Evolutionary conservation across 2,113 vertebrate genomes (phyloP).

Genomic region (Malurus melanocephalus): DNA sequence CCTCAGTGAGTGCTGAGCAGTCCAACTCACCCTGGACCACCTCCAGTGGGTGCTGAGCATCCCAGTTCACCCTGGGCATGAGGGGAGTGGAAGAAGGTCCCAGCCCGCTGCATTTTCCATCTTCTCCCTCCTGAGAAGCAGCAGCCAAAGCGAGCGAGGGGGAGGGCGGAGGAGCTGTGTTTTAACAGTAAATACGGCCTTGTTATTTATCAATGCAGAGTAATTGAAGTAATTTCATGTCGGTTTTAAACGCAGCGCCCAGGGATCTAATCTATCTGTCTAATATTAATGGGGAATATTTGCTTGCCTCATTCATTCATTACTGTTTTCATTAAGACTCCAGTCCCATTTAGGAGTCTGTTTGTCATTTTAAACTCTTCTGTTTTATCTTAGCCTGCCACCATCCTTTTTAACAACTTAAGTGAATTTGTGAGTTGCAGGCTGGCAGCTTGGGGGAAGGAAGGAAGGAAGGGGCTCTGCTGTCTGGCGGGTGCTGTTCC

Average conservation of each 20-base stretch:
- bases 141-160: not conserved
- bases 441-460: constrained; percentile 34
- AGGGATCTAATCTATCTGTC: constrained; percentile 69
- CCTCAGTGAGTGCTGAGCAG: no score
- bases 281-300: constrained; percentile 73
- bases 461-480: not conserved
- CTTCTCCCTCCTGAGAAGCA: constrained; percentile 6
- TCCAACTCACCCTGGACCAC: not conserved
- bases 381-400: constrained; percentile 65
- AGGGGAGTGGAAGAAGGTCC: not conserved
- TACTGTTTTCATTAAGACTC: constrained; percentile 74
- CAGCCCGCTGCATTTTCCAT: not conserved
- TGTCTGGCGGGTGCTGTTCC: constrained; percentile 17
- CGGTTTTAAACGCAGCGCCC: constrained; percentile 56
- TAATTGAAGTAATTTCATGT: constrained; percentile 71
- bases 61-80: not conserved
- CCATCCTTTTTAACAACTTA: constrained; percentile 55
- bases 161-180: not conserved
- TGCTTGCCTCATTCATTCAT: constrained; percentile 66
- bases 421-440: constrained; percentile 38
- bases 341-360: constrained; percentile 72
- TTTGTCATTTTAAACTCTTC: constrained; percentile 74
- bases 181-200: constrained; percentile 45
- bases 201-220: constrained; percentile 68
- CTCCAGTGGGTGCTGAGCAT: not conserved